Base-by-base conservation (phyloP, 2,888 invertebrate species). In the Phyllotreta striolata region DNA sequence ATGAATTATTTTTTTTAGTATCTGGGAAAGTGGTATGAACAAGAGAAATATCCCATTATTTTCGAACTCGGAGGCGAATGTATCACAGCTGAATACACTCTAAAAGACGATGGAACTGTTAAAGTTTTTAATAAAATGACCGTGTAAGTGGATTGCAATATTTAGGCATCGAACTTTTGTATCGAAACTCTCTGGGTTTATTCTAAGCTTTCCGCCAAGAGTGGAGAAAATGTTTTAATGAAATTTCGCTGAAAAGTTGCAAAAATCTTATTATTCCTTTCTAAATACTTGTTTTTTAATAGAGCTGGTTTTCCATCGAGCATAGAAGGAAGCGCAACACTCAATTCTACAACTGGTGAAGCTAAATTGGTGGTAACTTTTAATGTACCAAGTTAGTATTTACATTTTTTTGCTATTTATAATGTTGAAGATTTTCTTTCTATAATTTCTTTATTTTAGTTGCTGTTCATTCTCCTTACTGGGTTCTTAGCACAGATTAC, bases 401-500 rank as follows among this genome's bases (percentile, higher is more conserved):
- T 24, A 35, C 6, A 6, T n/a, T 24, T 38, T 9, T 39, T 24
- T 24, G 24, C 24, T 24, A 24, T 24, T 24, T n/a, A n/a, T n/a
- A n/a, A n/a, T n/a, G n/a, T n/a, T n/a, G n/a, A 34, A 49, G n/a
- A 5, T 49, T 49, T 34, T 35, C n/a, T 34, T 10, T 35, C 38
- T 51, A 51, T 51, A 10, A 6, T 51, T 14, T 35, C 10, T 35
- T 39, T 35, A 13, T 12, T 81, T 80, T 40, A 80, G 83, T 85
- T 37, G 76, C 82, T 34, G 79, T 83, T 38, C 83, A 85, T 34
- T 83, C 84, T 1, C 84, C 86, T 0, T 88, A 89, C 73, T 89
- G 88, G 88, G 80, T 90, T 0, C 73, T 90, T 9, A 85, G 83
- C 34, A 89, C 89, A 0, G 89, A 90, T 74, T 90, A 90, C 74